These are phyloP conservation scores for Cryptoprocta ferox DNA, from an alignment of 2,797 vertebrate species.

Conservation along the genomic window DNA sequence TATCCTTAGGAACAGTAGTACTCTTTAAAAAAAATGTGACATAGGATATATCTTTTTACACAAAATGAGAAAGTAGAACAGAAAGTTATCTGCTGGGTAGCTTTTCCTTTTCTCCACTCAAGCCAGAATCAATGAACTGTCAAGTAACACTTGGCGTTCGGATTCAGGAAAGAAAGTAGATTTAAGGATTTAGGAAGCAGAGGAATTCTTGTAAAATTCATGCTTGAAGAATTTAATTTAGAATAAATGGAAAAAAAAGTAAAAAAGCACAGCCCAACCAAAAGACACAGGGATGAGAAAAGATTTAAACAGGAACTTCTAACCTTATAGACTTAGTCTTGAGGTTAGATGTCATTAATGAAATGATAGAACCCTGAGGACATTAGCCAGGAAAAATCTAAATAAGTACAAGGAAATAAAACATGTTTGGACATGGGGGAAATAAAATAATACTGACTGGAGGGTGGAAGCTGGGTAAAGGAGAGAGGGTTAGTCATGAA, in stretches of 20 bases:
- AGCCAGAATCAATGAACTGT: constrained; percentile 9
- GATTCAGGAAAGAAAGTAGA: constrained; percentile 13
- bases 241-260: background rate
- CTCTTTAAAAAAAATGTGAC: background rate
- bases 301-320: background rate
- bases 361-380: background rate
- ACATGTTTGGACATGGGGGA: background rate
- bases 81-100: background rate
- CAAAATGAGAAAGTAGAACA: background rate
- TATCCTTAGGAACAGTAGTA: background rate
- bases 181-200: background rate
- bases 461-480: background rate
- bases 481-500: background rate
- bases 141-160: background rate
- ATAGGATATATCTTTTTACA: background rate
- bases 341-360: background rate
- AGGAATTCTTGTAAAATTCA: constrained; percentile 5
- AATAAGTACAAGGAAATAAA: background rate
- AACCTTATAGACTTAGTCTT: background rate
- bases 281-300: background rate
- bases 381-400: background rate
- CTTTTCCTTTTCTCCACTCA: constrained; percentile 2
- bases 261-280: background rate
- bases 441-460: background rate
- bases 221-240: background rate